Evolutionary conservation across 2,113 vertebrate species (phyloP).

Genomic region (Cyanoramphus novaezelandiae): DNA sequence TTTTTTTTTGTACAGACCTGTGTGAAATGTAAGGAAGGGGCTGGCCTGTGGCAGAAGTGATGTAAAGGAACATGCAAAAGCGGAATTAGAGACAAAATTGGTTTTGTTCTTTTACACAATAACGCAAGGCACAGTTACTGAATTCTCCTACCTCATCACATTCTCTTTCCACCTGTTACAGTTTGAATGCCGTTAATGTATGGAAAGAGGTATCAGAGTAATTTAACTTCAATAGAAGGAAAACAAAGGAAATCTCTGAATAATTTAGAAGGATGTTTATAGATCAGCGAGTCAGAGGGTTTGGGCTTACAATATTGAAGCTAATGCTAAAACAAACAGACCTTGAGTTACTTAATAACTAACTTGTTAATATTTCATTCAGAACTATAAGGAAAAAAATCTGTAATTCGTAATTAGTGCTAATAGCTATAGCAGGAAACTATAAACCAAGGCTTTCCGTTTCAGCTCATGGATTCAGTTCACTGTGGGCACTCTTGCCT

Average conservation of each 20-base stretch:
- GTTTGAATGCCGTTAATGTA: background rate
- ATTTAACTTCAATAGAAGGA: background rate
- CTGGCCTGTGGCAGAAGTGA: background rate
- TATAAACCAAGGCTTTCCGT: background rate
- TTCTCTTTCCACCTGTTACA: background rate
- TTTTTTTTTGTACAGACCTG: background rate
- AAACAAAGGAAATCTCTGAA: background rate
- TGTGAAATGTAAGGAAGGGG: background rate
- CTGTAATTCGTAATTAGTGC: background rate
- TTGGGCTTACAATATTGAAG: background rate
- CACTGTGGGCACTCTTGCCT: background rate
- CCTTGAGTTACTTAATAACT: constrained; percentile 40
- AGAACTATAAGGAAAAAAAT: background rate
- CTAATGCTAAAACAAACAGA: constrained; percentile 24
- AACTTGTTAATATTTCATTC: constrained; percentile 51
- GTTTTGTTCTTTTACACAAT: background rate
- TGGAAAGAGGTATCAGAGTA: background rate
- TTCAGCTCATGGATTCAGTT: background rate
- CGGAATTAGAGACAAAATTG: background rate
- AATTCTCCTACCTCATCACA: background rate
- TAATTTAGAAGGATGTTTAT: constrained; percentile 5
- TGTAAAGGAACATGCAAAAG: background rate
- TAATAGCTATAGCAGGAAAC: background rate
- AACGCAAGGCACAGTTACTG: background rate
- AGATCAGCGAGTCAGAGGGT: constrained; percentile 1